Evolutionary conservation across 2,797 vertebrate species (phyloP), one percentile per base, ranked within the genome.

Genomic region (Pseudochromis fuscus): DNA sequence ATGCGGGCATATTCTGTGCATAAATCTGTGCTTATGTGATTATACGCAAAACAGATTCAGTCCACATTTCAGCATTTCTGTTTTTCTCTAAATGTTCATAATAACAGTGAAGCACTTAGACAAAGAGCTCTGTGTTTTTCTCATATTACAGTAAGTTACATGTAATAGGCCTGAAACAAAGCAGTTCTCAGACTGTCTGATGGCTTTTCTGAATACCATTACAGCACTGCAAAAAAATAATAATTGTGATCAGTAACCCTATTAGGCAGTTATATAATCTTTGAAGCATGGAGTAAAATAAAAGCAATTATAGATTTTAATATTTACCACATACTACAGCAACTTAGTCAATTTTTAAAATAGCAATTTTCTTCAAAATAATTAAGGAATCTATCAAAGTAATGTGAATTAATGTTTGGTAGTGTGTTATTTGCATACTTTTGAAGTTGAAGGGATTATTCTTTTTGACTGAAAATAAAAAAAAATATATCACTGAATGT

Each of bases 71-170:
- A 49, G n/a, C 3, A 11, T 55, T 51, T 24, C 30, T 56, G 24
- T 18, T 69, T 56, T 13, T 45, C 15, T 67, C 7, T 46, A 1
- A 33, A 33, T 11, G 9, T 33, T 4, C 5, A 33, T 5, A n/a
- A 38, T 30, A 50, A 75, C 35, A 31, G 44, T 23, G 37, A 63
- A 60, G 67, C 72, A 69, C 79, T 74, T 58, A 40, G 33, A 61
- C 2, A n/a, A 55, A 61, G 19, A 61, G 18, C 13, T 1, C 35
- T 30, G 53, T 28, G 13, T 50, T 18, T 84, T 40, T 79, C 77
- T 87, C 72, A 56, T 44, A 49, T 88, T 86, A 78, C 77, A 72
- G 57, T 59, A 50, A 35, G 28, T 83, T 73, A 71, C 75, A 62
- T n/a, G 11, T 52, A 71, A 62, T 23, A 35, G 58, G 67, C 27